phyloP scores from a whole-genome alignment of 2,797 vertebrate species.

The Clarias pachynema region DNA sequence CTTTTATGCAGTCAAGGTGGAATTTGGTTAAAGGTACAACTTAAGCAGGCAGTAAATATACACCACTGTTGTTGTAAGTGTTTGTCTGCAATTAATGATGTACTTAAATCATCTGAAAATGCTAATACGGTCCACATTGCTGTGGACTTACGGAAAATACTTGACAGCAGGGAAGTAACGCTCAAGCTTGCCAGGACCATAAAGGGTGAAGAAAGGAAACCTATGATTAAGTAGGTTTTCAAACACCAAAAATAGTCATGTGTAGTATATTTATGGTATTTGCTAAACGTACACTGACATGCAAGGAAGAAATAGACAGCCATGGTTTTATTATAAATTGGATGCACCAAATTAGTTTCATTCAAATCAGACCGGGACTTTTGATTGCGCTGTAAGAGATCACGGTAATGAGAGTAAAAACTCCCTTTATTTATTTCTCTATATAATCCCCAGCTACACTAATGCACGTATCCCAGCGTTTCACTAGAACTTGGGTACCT shows the following conservation, averaged over 20 bases:
- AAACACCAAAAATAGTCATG: neutral
- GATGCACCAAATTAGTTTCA: too few species aligned
- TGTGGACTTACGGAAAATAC: neutral
- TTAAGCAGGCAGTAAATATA: neutral
- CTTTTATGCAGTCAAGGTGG: neutral
- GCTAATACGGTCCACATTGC: neutral
- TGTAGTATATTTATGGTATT: neutral
- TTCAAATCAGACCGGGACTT: too few species aligned
- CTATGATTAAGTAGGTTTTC: neutral
- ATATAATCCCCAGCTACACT: too few species aligned
- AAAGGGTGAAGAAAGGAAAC: constrained; percentile 6
- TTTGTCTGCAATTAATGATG: neutral
- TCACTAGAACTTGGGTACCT: too few species aligned
- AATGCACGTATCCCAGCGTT: too few species aligned
- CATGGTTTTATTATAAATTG: too few species aligned
- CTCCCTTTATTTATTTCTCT: too few species aligned
- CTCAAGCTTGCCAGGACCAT: neutral
- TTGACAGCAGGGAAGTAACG: constrained; percentile 21
- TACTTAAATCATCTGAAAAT: neutral
- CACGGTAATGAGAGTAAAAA: too few species aligned
- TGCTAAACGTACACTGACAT: neutral
- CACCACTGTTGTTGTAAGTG: neutral
- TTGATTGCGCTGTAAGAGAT: too few species aligned
- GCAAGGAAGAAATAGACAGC: too few species aligned
- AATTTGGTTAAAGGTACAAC: neutral